phyloP scores from a whole-genome alignment of 2,888 invertebrate species.

The Drosophila ustulata region DNA sequence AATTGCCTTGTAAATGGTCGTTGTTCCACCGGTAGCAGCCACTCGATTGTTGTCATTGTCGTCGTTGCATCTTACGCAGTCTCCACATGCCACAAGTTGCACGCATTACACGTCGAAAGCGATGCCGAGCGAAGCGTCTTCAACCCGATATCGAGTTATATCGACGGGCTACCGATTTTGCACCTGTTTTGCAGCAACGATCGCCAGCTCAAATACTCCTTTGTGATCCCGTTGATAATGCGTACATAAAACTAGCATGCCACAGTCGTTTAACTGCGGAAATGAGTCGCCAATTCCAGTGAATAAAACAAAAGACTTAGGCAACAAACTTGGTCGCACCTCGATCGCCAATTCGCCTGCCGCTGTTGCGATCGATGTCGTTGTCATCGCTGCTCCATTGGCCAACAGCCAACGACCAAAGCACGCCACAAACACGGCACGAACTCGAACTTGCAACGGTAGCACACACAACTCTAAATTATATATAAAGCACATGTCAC shows the following conservation, averaged over 20 bases:
- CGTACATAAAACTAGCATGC: conserved; percentile 80
- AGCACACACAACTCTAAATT: conserved; percentile 81
- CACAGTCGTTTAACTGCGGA: conserved; percentile 69
- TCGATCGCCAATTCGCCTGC: conserved; percentile 34
- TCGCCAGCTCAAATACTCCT: conserved; percentile 54
- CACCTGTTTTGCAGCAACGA: conserved; percentile 57
- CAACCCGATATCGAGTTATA: conserved; percentile 61
- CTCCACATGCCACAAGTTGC: conserved; percentile 71
- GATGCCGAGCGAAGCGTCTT: conserved; percentile 6
- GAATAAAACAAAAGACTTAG: conserved; percentile 71
- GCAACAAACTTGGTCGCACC: conserved; percentile 62
- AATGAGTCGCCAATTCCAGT: conserved; percentile 75
- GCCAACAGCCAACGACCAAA: conserved; percentile 67
- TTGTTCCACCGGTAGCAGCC: conserved; percentile 65
- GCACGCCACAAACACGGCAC: conserved; percentile 70
- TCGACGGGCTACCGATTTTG: conserved; percentile 78
- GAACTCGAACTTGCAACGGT: conserved; percentile 67
- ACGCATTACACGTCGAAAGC: conserved; percentile 69
- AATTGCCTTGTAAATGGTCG: conserved; percentile 80
- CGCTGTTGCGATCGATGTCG: neutral
- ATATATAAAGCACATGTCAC: conserved; percentile 84
- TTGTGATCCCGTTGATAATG: conserved; percentile 76
- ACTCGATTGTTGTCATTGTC: conserved; percentile 59
- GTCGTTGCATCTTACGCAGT: conserved; percentile 57
- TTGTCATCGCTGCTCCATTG: conserved; percentile 8